These are phyloP conservation scores for Bryconaethiops microstoma DNA, from an alignment of 2,797 vertebrate species.

Conservation along the genomic window DNA sequence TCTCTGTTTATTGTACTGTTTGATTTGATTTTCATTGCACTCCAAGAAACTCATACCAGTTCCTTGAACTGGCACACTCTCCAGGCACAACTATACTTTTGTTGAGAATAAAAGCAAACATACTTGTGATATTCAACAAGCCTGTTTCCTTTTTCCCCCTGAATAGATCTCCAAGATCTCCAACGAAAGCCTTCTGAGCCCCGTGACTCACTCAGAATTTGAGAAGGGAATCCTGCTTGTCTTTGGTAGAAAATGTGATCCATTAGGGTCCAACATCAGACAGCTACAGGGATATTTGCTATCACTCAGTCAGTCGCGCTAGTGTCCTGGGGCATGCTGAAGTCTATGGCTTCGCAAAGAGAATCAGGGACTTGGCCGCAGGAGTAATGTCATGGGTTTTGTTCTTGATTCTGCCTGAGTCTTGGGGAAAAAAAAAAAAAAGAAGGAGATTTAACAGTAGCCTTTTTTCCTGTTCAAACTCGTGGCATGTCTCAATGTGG, in stretches of 20 bases:
- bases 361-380: slow-evolving; percentile 4
- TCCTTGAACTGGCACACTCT: not conserved
- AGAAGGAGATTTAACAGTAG: slow-evolving; percentile 49
- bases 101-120: not conserved
- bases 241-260: slow-evolving; percentile 17
- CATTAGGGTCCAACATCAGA: slow-evolving; percentile 12
- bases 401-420: slow-evolving; percentile 48
- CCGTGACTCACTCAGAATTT: slow-evolving; percentile 2
- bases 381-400: slow-evolving; percentile 49
- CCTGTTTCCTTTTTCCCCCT: not conserved
- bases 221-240: not conserved
- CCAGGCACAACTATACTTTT: not conserved
- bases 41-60: not conserved
- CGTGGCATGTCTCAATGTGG: slow-evolving; percentile 63
- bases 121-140: not conserved
- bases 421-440: slow-evolving; percentile 62
- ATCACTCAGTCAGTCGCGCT: not conserved
- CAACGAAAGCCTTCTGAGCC: not conserved
- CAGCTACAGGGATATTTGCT: not conserved
- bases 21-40: not conserved
- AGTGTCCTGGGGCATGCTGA: not conserved
- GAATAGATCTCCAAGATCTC: not conserved
- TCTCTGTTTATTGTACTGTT: too few relatives aligned
- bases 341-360: slow-evolving; percentile 16
- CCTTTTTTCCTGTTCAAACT: slow-evolving; percentile 51